Evolutionary conservation across 2,797 vertebrate genomes (phyloP).

Genomic region (Pseudopleuronectes americanus): DNA sequence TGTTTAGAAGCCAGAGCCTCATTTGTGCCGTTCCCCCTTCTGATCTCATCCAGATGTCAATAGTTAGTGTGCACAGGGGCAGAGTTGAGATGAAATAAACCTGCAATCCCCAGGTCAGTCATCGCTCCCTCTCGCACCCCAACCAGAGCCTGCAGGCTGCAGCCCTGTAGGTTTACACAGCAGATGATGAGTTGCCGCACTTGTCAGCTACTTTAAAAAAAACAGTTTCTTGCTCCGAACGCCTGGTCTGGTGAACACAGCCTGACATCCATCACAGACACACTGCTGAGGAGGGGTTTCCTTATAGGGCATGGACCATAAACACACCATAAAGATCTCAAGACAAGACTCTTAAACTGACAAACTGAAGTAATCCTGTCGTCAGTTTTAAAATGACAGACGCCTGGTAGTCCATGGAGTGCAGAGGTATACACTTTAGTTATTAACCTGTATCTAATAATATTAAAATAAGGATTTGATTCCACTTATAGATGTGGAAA

Average conservation of each 20-base stretch:
- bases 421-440: not conserved
- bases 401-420: not conserved
- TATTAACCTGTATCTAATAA: not conserved
- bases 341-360: constrained; percentile 12
- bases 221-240: constrained; percentile 12
- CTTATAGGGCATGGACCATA: constrained; percentile 15
- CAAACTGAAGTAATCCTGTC: constrained; percentile 7
- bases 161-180: constrained; percentile 44
- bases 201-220: constrained; percentile 36
- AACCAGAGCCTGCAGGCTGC: constrained; percentile 6
- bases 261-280: constrained; percentile 42
- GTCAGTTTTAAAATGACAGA: not conserved
- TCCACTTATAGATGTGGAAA: too few species aligned
- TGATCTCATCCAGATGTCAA: constrained; percentile 70
- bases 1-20: constrained; percentile 41
- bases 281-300: constrained; percentile 25
- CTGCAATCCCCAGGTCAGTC: constrained; percentile 53
- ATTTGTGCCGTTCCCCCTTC: constrained; percentile 21
- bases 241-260: constrained; percentile 23
- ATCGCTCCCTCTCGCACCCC: not conserved
- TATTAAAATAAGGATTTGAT: too few species aligned
- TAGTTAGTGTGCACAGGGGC: constrained; percentile 47
- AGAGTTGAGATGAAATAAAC: constrained; percentile 51
- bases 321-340: constrained; percentile 55
- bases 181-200: constrained; percentile 47